phyloP scores from a whole-genome alignment of 2,797 vertebrate genomes.

The Phataginus tetradactyla region DNA sequence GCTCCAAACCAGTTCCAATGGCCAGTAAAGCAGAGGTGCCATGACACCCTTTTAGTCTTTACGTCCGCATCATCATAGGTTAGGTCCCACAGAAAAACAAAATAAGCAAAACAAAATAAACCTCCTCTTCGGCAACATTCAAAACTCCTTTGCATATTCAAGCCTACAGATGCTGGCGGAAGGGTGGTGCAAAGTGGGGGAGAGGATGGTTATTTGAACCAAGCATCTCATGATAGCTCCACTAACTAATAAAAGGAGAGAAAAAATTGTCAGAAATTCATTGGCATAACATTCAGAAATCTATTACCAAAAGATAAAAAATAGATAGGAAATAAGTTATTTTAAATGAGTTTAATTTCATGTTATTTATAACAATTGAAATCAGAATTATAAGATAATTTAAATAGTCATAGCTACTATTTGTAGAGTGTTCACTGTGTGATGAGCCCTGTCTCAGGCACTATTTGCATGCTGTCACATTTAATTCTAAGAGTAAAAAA shows the following conservation, averaged over 20 bases:
- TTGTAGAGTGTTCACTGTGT: not conserved
- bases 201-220: not conserved
- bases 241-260: not conserved
- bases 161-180: not conserved
- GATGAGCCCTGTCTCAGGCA: not conserved
- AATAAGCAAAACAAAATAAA: not conserved
- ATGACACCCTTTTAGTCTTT: not conserved
- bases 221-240: not conserved
- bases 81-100: not conserved
- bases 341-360: not conserved
- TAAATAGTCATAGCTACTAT: not conserved
- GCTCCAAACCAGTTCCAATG: not conserved
- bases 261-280: not conserved
- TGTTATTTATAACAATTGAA: not conserved
- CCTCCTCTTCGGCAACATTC: not conserved
- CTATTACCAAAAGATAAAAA: not conserved
- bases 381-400: not conserved
- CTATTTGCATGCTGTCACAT: not conserved
- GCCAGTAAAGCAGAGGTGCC: not conserved
- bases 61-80: not conserved
- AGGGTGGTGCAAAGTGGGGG: not conserved
- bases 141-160: not conserved
- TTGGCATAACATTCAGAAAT: not conserved
- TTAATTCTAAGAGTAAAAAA: not conserved
- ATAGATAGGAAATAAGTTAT: not conserved